Evolutionary conservation across 2,888 invertebrate genomes (phyloP).

Genomic region (Epicampocera succincta): DNA sequence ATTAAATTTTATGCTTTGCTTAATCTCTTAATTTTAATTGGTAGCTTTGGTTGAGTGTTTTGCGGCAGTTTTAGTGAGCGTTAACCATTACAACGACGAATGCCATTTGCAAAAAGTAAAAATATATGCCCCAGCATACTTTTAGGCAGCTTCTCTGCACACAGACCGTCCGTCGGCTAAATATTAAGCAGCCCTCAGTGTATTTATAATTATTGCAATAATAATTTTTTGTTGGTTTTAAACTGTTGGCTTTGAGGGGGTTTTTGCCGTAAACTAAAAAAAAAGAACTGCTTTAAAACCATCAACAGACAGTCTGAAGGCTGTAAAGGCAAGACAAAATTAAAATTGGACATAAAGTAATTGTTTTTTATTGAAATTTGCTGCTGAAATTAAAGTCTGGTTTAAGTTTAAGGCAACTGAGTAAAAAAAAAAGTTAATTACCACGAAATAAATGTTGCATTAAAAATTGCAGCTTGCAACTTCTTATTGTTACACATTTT

Average conservation of each 20-base stretch:
- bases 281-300: constrained; percentile 16
- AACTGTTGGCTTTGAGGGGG: background rate
- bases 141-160: background rate
- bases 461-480: too few relatives aligned
- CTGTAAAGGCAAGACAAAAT: background rate
- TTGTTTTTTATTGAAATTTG: background rate
- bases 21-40: constrained; percentile 66
- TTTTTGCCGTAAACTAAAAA: background rate
- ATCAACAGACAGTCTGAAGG: constrained; percentile 6
- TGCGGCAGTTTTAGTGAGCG: constrained; percentile 37
- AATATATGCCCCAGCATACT: constrained; percentile 29
- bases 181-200: constrained; percentile 7
- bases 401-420: too few relatives aligned
- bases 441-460: too few relatives aligned
- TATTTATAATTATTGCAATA: constrained; percentile 24
- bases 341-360: background rate
- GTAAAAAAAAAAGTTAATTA: too few relatives aligned
- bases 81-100: constrained; percentile 39
- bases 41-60: constrained; percentile 32
- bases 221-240: constrained; percentile 13
- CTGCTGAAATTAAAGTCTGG: too few relatives aligned
- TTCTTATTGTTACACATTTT: too few relatives aligned
- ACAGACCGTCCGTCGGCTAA: background rate
- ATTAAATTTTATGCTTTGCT: constrained; percentile 67
- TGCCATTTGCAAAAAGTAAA: constrained; percentile 12